phyloP scores from a whole-genome alignment of 2,797 vertebrate genomes.

The Pyrrhura leucotis region DNA sequence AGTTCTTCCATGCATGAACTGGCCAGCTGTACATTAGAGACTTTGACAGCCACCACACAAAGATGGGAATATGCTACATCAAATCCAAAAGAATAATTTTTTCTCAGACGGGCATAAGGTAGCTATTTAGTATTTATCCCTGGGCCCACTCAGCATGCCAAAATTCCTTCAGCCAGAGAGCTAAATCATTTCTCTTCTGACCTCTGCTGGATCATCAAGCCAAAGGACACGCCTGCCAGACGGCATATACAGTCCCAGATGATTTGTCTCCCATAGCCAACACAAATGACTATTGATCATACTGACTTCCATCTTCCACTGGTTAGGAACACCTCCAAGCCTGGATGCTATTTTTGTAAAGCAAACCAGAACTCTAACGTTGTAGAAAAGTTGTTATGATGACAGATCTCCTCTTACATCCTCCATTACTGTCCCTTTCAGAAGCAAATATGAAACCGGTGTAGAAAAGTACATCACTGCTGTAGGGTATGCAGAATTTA shows the following conservation, averaged over 20 bases:
- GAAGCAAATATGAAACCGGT: neutral
- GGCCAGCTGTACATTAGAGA: conserved; percentile 13
- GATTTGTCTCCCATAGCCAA: neutral
- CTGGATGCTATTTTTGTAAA: neutral
- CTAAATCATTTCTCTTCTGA: conserved; percentile 29
- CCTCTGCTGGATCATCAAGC: conserved; percentile 17
- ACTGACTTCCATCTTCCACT: neutral
- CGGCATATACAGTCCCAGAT: neutral
- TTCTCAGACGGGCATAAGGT: neutral
- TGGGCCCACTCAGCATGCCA: neutral
- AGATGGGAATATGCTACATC: neutral
- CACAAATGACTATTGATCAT: neutral
- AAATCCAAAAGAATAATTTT: neutral
- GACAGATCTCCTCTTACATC: neutral
- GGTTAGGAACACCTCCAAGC: neutral
- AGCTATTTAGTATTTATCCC: neutral
- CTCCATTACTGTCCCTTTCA: neutral
- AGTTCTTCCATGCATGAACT: conserved; percentile 49
- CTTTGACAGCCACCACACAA: neutral
- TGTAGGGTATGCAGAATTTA: rapidly evolving
- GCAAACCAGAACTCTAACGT: neutral
- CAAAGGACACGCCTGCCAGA: conserved; percentile 13
- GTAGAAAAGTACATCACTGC: neutral
- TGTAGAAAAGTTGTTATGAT: neutral
- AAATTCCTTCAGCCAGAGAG: neutral